Base-by-base conservation (phyloP, 2,113 vertebrate genomes). In the Emydocephalus ijimae region DNA sequence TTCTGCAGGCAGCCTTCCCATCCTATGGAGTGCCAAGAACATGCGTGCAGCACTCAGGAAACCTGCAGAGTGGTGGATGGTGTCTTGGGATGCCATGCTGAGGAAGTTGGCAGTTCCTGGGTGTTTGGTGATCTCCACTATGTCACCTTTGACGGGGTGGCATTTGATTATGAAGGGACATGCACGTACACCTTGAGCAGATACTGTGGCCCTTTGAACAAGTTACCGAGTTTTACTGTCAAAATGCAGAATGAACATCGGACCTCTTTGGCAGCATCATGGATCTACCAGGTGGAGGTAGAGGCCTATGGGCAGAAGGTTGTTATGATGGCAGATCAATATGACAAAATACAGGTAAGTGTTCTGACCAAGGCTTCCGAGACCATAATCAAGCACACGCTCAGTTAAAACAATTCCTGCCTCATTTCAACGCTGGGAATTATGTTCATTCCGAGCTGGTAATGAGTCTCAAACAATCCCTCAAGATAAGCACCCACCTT, bases 111-210 rank as follows among this genome's bases (percentile, higher is more conserved):
- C 59, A 96, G 94, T 48, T 97, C 95, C 93, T 97, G 92, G 94
- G 94, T 94, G 21, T 95, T 96, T 15, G 96, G 95, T 0, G 92
- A 93, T 0, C 94, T 94, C 2, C 95, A 96, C n/a, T 97, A 97
- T 90, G 39, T 91, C 9, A 98, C 95, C 0, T 97, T 96, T 59
- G 96, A 97, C 50, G 96, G 96, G 26, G n/a, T 94, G 21, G 64
- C 34, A 0, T 97, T 97, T 92, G 95, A 96, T 1, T 97, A 97
- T 59, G 94, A 95, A 69, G 97, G 97, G 1, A 94, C 96, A 0
- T 97, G 97, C 94, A 93, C 1, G 39, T 21, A 97, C 43, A 95
- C 64, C 1, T 96, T 97, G 43, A 92, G 96, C 56, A 95, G 43
- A 55, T 95, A 97, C 8, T 96, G 95, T 56, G 92, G 85, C 10